Base-by-base conservation (phyloP, 2,888 invertebrate species). In the Acleris holmiana region DNA sequence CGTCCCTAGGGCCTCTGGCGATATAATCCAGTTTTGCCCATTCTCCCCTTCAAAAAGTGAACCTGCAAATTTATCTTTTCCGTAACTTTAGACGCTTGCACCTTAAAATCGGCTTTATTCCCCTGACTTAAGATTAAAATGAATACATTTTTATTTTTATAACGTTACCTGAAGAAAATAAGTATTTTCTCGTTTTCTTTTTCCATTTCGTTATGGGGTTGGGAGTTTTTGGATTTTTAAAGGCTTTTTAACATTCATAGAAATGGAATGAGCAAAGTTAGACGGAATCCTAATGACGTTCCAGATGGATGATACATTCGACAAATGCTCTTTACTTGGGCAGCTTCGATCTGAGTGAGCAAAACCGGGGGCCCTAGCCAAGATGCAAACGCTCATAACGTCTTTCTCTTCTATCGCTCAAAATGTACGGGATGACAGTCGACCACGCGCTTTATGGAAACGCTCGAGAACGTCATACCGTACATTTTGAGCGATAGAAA, bases 11-110 rank as follows among this genome's bases (percentile, higher is more conserved):
- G 89, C 80, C 73, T 51, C 65, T 59, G 70, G 69, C 80, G 81
- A 78, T 78, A 84, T 90, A 91, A 90, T 90, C 88, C 89, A 85
- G 83, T 90, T 90, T 85, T 73, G 71, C 77, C 80, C 78, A 76
- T 77, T 80, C 82, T 80, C 80, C 84, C 81, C 74, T 73, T 71
- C 73, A 77, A 84, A 60, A 84, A 78, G 78, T 76, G 78, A 83
- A 79, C 75, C 74, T 35, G 50, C 69, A 51, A 67, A 60, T 47
- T 61, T 23, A 61, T n/a, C 44, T 57, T 71, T 59, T 21, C 59
- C 54, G 29, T 60, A 49, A 23, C 19, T 44, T 41, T 41, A 35
- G 48, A 54, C 18, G 40, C 40, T 17, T 53, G 47, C 19, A 18
- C 23, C 53, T 54, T 48, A 64, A 53, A 59, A 49, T 65, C 59